These are phyloP conservation scores for Drosophila neonasuta DNA, from an alignment of 2,888 invertebrate genomes.

Conservation along the genomic window DNA sequence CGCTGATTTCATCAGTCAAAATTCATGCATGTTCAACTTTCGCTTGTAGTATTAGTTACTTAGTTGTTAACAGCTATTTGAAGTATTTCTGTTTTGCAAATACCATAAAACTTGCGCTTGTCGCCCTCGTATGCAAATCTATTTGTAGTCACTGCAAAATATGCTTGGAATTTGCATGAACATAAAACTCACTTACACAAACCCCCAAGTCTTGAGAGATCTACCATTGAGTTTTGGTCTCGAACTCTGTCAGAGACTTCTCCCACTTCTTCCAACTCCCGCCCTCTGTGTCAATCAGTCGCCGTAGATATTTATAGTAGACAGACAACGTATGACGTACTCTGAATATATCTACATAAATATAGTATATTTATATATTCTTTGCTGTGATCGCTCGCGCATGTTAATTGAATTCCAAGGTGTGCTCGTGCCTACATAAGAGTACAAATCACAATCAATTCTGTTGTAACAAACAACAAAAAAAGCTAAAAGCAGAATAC, in stretches of 20 bases:
- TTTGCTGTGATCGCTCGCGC: conserved; percentile 33
- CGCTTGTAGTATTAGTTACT: conserved; percentile 47
- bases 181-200: conserved; percentile 32
- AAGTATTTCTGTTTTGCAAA: conserved; percentile 39
- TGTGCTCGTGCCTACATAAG: conserved; percentile 34
- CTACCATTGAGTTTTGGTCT: conserved; percentile 2
- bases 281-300: conserved; percentile 49
- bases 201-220: conserved; percentile 7
- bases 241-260: not conserved
- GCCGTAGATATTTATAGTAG: not conserved
- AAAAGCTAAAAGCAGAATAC: not conserved
- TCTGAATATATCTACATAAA: conserved; percentile 20
- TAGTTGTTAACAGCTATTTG: conserved; percentile 31
- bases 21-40: conserved; percentile 46
- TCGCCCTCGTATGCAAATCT: conserved; percentile 52
- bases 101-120: conserved; percentile 20
- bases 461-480: conserved; percentile 3
- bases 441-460: conserved; percentile 13
- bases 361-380: conserved; percentile 29
- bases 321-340: conserved; percentile 21
- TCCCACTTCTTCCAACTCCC: conserved; percentile 14
- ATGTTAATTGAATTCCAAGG: conserved; percentile 50
- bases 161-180: conserved; percentile 48
- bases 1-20: conserved; percentile 53
- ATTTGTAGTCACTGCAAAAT: conserved; percentile 18